A percentile compares a stretch with the other conserved stretches of the same genome.
These are phyloP conservation scores for Aelia acuminata DNA, from an alignment of 2,888 invertebrate genomes.

Conservation along the genomic window DNA sequence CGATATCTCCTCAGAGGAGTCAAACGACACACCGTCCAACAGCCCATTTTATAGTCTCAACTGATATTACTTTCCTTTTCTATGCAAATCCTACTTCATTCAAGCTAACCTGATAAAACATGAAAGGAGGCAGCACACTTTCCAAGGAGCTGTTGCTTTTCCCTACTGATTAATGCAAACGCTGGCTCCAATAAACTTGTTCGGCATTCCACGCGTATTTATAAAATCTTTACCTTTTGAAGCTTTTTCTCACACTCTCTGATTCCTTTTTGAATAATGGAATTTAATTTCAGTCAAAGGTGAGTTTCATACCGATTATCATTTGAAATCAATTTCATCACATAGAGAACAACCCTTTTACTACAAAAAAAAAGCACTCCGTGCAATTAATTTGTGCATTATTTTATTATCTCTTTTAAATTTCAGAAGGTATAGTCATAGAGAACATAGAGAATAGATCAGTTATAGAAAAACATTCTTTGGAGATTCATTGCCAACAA, in stretches of 20 bases:
- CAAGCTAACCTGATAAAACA: constrained; percentile 31
- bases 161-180: constrained; percentile 26
- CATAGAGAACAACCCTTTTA: too few species aligned
- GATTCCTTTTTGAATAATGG: not conserved
- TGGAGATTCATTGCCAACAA: too few species aligned
- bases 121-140: constrained; percentile 19
- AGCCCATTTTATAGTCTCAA: constrained; percentile 17
- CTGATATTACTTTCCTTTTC: constrained; percentile 44
- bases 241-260: not conserved
- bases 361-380: too few species aligned
- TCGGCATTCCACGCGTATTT: constrained; percentile 11
- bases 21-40: constrained; percentile 51
- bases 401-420: too few species aligned
- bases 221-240: not conserved
- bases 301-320: not conserved
- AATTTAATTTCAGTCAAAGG: not conserved
- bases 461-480: too few species aligned
- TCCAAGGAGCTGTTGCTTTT: constrained; percentile 19
- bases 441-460: too few species aligned
- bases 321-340: too few species aligned
- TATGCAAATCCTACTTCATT: constrained; percentile 35
- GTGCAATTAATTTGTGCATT: too few species aligned
- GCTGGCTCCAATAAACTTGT: constrained; percentile 38
- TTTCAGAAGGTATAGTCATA: too few species aligned
- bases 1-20: constrained; percentile 28